These are phyloP conservation scores for Sycophila sp. DNA, from an alignment of 1,140 invertebrate species.

Conservation along the genomic window DNA sequence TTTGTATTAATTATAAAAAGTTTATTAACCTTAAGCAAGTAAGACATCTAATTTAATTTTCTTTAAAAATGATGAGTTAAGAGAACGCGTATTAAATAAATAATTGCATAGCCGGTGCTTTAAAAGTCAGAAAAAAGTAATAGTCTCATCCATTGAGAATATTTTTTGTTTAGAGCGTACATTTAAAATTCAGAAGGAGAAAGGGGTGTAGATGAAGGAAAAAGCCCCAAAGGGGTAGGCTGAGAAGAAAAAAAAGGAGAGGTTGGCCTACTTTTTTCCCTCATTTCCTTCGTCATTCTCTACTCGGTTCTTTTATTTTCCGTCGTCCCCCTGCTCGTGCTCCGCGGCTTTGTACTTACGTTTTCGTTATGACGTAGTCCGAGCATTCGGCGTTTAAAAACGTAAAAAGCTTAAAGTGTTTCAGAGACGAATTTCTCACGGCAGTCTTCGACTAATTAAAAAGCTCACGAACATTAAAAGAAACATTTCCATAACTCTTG, in stretches of 20 bases:
- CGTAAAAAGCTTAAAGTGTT: background rate
- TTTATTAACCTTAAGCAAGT: too few species aligned
- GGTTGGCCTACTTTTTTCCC: slow-evolving; percentile 23
- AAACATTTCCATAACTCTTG: background rate
- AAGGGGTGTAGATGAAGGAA: background rate
- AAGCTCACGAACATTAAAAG: background rate
- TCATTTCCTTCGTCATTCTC: slow-evolving; percentile 22
- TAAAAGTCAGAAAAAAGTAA: background rate
- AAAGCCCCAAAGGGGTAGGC: background rate
- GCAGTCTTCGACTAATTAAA: slow-evolving; percentile 29
- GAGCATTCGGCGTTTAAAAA: slow-evolving; percentile 9
- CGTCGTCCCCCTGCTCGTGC: background rate
- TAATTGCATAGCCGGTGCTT: too few species aligned
- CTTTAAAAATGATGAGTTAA: too few species aligned
- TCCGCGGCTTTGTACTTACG: background rate
- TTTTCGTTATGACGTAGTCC: slow-evolving; percentile 17
- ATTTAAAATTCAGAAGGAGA: slow-evolving; percentile 30
- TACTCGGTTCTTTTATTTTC: background rate
- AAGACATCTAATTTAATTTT: too few species aligned
- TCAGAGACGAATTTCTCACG: background rate
- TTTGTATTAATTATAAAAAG: too few species aligned
- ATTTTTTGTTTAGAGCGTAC: slow-evolving; percentile 27
- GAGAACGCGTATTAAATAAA: too few species aligned
- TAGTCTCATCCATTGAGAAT: background rate
- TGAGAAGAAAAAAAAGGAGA: slow-evolving; percentile 12